Conservation (phyloP, 2,888 invertebrate species). For the Lasioglossum leucozonium region DNA sequence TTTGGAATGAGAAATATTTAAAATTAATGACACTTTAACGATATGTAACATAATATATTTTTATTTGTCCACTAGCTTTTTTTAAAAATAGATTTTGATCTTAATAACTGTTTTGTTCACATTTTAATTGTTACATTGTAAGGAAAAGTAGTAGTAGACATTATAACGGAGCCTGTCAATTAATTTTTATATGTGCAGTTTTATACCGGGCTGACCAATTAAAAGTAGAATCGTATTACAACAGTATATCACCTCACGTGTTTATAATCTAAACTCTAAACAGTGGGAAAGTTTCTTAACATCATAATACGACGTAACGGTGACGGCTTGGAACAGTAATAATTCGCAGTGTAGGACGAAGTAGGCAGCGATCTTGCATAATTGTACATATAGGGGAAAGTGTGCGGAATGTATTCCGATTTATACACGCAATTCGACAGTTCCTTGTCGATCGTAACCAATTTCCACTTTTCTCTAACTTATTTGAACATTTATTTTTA, state of each 20-base stretch:
- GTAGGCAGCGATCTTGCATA: not conserved
- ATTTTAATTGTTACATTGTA: not conserved
- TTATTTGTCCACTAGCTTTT: not conserved
- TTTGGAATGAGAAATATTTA: not conserved
- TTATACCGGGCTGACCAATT: not conserved
- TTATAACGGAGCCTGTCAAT: not conserved
- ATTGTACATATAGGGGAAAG: not conserved
- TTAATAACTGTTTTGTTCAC: not conserved
- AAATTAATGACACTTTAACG: not conserved
- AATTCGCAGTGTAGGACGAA: not conserved
- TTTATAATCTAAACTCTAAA: not conserved
- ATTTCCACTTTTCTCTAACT: not conserved
- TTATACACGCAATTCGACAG: not conserved
- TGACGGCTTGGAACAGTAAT: not conserved
- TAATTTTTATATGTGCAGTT: not conserved
- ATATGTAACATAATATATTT: not conserved
- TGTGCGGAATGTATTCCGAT: not conserved
- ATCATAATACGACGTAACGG: not conserved
- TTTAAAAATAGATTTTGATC: not conserved
- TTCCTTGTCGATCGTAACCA: not conserved
- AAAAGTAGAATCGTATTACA: not conserved
- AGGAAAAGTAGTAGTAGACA: not conserved
- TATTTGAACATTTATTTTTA: not conserved
- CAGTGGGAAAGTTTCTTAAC: not conserved
- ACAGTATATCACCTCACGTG: not conserved